phyloP scores from a whole-genome alignment of 2,113 vertebrate species.

The Arothron firmamentum region DNA sequence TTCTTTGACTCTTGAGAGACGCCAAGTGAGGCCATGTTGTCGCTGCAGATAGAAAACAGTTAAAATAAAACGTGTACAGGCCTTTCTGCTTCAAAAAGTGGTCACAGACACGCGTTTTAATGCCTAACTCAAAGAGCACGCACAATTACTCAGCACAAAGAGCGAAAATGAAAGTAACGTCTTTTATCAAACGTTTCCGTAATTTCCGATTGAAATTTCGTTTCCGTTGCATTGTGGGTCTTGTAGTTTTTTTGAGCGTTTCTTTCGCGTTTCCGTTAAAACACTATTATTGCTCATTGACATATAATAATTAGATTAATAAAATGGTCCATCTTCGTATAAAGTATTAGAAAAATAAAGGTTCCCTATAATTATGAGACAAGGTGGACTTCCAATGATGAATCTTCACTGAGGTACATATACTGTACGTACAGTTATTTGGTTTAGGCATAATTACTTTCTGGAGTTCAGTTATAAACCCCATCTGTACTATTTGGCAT shows the following conservation, averaged over 20 bases:
- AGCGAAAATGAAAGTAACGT: constrained; percentile 75
- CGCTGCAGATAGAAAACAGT: neutral
- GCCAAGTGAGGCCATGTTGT: constrained; percentile 66
- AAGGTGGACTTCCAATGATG: too few species aligned
- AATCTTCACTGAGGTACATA: too few species aligned
- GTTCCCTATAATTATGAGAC: too few species aligned
- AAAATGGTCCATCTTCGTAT: neutral
- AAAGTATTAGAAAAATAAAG: too few species aligned
- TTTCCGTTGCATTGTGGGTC: constrained; percentile 49
- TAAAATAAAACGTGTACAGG: neutral
- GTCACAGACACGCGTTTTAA: neutral
- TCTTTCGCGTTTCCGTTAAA: neutral
- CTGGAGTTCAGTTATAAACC: too few species aligned
- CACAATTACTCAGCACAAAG: constrained; percentile 64
- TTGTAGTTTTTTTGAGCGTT: constrained; percentile 37
- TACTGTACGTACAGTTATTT: too few species aligned
- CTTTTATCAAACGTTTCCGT: constrained; percentile 33
- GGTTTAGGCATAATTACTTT: too few species aligned
- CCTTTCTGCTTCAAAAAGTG: neutral
- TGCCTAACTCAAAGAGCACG: constrained; percentile 20
- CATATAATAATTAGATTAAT: neutral
- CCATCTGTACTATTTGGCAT: too few species aligned
- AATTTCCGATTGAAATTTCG: constrained; percentile 34
- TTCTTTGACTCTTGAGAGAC: constrained; percentile 67
- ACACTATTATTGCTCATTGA: neutral